A percentile compares a stretch with the other conserved stretches of the same genome.
Conservation (phyloP, 37 sponge, comb jelly and placozoan species). For the Crambe crambe region DNA sequence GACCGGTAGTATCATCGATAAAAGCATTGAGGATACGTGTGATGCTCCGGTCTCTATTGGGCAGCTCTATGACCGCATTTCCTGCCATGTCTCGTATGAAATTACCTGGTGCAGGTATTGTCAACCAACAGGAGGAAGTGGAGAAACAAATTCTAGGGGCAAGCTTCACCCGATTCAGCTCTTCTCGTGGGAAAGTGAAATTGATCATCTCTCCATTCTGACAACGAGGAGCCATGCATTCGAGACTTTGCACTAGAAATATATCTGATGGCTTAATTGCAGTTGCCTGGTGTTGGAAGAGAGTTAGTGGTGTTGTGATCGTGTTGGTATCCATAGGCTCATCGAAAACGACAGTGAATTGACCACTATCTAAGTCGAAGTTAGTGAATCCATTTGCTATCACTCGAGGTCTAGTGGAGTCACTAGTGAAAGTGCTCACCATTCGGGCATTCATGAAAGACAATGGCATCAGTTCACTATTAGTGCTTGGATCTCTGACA, state of each 20-base stretch:
- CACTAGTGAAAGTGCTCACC: conserved; percentile 12
- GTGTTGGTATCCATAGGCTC: conserved; percentile 70
- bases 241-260: conserved; percentile 26
- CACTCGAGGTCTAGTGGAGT: conserved; percentile 60
- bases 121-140: conserved; percentile 82
- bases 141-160: conserved; percentile 61
- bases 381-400: conserved; percentile 44
- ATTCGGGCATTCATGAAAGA: neutral
- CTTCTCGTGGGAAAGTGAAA: conserved; percentile 45
- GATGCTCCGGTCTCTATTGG: conserved; percentile 30
- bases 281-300: conserved; percentile 64
- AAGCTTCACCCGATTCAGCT: conserved; percentile 75
- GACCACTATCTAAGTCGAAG: conserved; percentile 73
- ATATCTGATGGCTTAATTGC: neutral
- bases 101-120: conserved; percentile 31
- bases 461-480: neutral
- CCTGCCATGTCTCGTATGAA: conserved; percentile 83
- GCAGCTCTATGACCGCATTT: conserved; percentile 45
- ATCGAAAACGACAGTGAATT: conserved; percentile 51
- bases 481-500: conserved; percentile 11
- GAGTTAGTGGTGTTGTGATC: conserved; percentile 14
- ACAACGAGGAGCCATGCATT: conserved; percentile 38
- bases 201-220: conserved; percentile 49
- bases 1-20: conserved; percentile 70
- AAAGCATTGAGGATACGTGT: conserved; percentile 36